phyloP scores from a whole-genome alignment of 1,140 invertebrate genomes.

The Meloidogyne hapla region DNA sequence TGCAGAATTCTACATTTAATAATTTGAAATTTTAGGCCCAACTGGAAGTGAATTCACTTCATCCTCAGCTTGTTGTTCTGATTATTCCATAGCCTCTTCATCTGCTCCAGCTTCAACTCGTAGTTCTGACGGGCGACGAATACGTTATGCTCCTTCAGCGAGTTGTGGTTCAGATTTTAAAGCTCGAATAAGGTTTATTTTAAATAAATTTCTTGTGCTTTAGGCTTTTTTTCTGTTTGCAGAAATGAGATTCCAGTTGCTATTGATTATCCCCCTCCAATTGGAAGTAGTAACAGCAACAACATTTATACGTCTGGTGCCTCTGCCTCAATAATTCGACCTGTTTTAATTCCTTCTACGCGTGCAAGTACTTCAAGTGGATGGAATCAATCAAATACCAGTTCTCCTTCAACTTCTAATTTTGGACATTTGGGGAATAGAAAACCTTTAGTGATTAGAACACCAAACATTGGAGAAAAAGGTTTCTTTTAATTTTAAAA shows the following conservation, averaged over 20 bases:
- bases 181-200: neutral
- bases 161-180: slow-evolving; percentile 14
- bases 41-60: neutral
- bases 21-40: neutral
- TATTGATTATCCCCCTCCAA: slow-evolving; percentile 34
- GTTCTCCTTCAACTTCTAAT: neutral
- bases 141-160: slow-evolving; percentile 23
- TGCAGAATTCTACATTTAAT: too few species aligned
- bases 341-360: slow-evolving; percentile 25
- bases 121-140: neutral
- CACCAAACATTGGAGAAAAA: neutral
- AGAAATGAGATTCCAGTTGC: slow-evolving; percentile 41
- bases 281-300: neutral
- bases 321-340: slow-evolving; percentile 33
- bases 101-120: neutral
- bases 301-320: slow-evolving; percentile 12
- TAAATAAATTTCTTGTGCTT: neutral
- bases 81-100: slow-evolving; percentile 21
- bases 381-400: too few species aligned
- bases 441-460: neutral
- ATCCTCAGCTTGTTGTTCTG: slow-evolving; percentile 10
- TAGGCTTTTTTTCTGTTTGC: slow-evolving; percentile 3
- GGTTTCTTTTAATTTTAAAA: neutral
- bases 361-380: neutral
- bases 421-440: neutral